phyloP scores from a whole-genome alignment of 2,113 vertebrate species.

The Anarrhichthys ocellatus region DNA sequence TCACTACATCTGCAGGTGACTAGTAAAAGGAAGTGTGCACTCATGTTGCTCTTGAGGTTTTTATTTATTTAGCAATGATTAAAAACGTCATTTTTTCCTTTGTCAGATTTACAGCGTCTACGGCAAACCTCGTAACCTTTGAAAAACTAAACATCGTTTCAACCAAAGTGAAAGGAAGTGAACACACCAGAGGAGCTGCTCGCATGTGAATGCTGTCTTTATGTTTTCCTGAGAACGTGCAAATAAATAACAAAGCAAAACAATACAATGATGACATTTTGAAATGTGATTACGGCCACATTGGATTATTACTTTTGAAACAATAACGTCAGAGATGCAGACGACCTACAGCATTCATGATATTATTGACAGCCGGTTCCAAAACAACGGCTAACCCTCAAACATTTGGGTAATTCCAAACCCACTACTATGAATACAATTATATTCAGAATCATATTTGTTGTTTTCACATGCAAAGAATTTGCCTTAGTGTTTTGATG shows the following conservation, averaged over 20 bases:
- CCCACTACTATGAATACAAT: not conserved
- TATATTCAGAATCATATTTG: not conserved
- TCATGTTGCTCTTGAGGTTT: slow-evolving; percentile 1
- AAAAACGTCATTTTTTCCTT: slow-evolving; percentile 10
- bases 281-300: not conserved
- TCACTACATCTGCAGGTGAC: not conserved
- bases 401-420: not conserved
- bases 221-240: not conserved
- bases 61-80: slow-evolving; percentile 13
- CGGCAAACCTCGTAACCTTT: not conserved
- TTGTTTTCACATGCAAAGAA: not conserved
- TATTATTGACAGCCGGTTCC: not conserved
- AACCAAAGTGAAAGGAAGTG: not conserved
- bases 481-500: not conserved
- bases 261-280: not conserved
- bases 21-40: not conserved
- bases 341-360: not conserved
- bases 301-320: not conserved
- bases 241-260: not conserved
- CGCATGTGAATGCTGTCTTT: not conserved
- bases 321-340: not conserved
- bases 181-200: not conserved
- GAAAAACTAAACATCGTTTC: not conserved
- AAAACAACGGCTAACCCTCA: not conserved
- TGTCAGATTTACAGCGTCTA: not conserved